Conservation (phyloP, 1,140 invertebrate genomes). For the Drosophila nebulosa region DNA sequence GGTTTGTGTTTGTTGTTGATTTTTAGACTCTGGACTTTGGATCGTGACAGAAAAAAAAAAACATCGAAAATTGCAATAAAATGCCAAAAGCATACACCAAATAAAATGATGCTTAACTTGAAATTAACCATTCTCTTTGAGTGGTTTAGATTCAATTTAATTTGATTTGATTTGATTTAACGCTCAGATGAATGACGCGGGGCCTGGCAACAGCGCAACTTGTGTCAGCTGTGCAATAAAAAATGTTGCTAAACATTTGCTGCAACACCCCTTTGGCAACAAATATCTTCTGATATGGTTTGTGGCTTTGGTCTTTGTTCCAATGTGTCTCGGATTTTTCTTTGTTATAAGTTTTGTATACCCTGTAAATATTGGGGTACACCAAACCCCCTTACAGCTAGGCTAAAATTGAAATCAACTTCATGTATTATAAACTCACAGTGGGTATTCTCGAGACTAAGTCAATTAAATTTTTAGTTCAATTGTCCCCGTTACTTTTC, state of each 20-base stretch:
- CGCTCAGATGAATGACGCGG: not conserved
- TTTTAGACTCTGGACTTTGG: conserved; percentile 62
- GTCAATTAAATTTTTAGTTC: not conserved
- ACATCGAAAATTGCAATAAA: conserved; percentile 14
- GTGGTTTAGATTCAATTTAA: not conserved
- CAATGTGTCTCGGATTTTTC: conserved; percentile 3
- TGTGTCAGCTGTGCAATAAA: not conserved
- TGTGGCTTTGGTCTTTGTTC: not conserved
- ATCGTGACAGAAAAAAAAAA: conserved; percentile 70
- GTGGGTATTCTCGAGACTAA: not conserved
- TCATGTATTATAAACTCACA: too few species aligned
- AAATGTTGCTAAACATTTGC: conserved; percentile 11
- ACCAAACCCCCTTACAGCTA: too few species aligned
- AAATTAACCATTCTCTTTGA: not conserved
- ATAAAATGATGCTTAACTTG: conserved; percentile 7
- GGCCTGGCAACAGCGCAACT: conserved; percentile 14
- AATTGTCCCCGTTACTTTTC: not conserved
- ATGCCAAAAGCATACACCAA: conserved; percentile 39
- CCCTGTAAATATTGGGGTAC: not conserved
- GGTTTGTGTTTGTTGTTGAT: conserved; percentile 24
- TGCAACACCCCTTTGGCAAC: conserved; percentile 7
- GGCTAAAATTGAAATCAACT: too few species aligned
- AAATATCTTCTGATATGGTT: not conserved
- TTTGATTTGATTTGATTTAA: not conserved
- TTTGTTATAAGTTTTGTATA: not conserved